These are phyloP conservation scores for Ailurus styani DNA, from an alignment of 2,113 vertebrate species.

Conservation along the genomic window DNA sequence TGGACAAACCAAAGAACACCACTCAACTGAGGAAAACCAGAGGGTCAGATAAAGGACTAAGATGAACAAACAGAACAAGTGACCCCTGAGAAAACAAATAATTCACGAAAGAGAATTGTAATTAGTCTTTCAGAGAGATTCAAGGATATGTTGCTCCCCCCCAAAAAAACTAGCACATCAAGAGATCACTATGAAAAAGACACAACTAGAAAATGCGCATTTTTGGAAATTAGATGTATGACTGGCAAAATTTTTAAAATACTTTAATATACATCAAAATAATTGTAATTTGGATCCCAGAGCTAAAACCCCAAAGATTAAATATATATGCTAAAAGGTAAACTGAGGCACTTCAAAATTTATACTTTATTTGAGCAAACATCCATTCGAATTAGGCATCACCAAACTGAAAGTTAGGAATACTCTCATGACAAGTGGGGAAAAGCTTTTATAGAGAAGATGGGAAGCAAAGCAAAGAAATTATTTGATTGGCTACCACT, in stretches of 20 bases:
- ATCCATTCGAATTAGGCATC: not conserved
- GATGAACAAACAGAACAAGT: not conserved
- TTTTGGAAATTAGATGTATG: not conserved
- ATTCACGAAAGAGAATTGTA: not conserved
- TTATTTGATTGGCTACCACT: not conserved
- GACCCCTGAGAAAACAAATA: not conserved
- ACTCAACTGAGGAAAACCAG: not conserved
- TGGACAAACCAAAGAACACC: not conserved
- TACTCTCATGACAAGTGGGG: not conserved
- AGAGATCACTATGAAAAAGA: not conserved
- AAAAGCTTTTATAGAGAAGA: not conserved
- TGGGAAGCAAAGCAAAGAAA: not conserved
- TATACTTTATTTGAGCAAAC: not conserved
- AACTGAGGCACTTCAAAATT: not conserved
- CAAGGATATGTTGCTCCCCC: not conserved
- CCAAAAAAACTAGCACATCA: not conserved
- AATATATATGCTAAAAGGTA: not conserved
- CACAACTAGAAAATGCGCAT: not conserved
- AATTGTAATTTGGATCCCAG: not conserved
- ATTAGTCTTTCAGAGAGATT: not conserved
- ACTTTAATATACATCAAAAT: not conserved
- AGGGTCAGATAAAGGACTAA: not conserved
- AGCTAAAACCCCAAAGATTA: not conserved
- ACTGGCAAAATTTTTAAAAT: not conserved
- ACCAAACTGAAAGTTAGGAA: not conserved